Base-by-base conservation (phyloP, 2,113 vertebrate species). In the Camelus bactrianus region DNA sequence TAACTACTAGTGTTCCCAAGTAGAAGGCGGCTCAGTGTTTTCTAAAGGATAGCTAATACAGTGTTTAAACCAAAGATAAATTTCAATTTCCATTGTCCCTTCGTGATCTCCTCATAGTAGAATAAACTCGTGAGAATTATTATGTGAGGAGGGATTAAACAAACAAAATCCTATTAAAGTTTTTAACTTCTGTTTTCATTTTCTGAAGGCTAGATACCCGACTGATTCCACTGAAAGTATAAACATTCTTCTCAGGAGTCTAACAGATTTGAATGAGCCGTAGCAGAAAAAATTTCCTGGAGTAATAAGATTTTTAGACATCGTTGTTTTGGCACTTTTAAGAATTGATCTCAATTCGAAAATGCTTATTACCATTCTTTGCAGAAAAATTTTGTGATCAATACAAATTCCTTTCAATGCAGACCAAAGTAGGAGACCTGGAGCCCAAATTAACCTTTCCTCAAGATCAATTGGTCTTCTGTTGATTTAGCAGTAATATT, bases 401-500 rank as follows among this genome's bases (percentile, higher is more conserved):
- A 93, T 96, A 96, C 67, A 97, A 98, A 98, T 96, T 96, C 69
- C 81, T 95, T 92, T 95, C 84, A 70, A 54, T 92, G 87, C 38
- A 52, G 81, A 84, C 46, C 24, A 75, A 98, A 98, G 96, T 89
- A 98, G 97, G 93, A 95, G 0, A 97, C 95, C 97, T 97, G 90
- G 86, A 90, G 42, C 91, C 96, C 90, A 93, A 98, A 98, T 89
- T 75, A 95, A 98, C 73, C 67, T 93, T 97, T 96, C 92, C 69
- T 84, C 76, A 85, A 92, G 72, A 98, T 97, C 95, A 97, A 92
- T 97, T 93, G 93, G 72, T 89, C 95, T 48, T 13, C 22, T 88
- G 98, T 98, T 96, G 95, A 95, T 97, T 98, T 97, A 96, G 97
- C 95, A 96, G 93, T 70, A 92, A 97, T 97, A 93, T 81, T 95